A percentile compares a stretch with the other conserved stretches of the same genome.
These are phyloP conservation scores for Ochropacha duplaris DNA, from an alignment of 2,888 invertebrate species.

Conservation along the genomic window DNA sequence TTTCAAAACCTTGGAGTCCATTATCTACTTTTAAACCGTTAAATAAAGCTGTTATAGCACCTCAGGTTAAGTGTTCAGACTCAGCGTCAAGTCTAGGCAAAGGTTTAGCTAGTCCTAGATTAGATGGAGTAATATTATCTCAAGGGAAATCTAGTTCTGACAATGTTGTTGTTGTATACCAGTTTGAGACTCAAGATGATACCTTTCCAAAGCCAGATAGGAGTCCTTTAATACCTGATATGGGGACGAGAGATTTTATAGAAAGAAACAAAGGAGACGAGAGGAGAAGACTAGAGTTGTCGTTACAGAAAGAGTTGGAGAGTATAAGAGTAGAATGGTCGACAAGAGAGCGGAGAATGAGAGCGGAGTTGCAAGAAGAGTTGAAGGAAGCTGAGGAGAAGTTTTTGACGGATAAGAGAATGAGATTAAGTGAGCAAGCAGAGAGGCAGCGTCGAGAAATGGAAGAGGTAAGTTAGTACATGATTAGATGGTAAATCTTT, in stretches of 20 bases:
- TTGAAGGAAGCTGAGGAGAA: slow-evolving; percentile 76
- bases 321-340: slow-evolving; percentile 82
- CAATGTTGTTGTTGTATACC: slow-evolving; percentile 75
- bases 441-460: slow-evolving; percentile 72
- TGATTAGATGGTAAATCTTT: no score
- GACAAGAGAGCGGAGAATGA: slow-evolving; percentile 80
- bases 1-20: slow-evolving; percentile 64
- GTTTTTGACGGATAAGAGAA: slow-evolving; percentile 63
- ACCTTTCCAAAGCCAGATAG: slow-evolving; percentile 46
- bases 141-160: slow-evolving; percentile 73
- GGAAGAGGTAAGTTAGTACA: slow-evolving; percentile 72
- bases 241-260: slow-evolving; percentile 66
- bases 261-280: slow-evolving; percentile 72
- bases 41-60: slow-evolving; percentile 49
- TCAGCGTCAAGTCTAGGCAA: slow-evolving; percentile 60
- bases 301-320: slow-evolving; percentile 78
- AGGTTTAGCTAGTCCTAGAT: slow-evolving; percentile 60
- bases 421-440: slow-evolving; percentile 71
- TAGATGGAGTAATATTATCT: slow-evolving; percentile 73
- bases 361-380: slow-evolving; percentile 77
- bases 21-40: slow-evolving; percentile 65
- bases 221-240: slow-evolving; percentile 66
- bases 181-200: slow-evolving; percentile 71
- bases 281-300: slow-evolving; percentile 66
- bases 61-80: slow-evolving; percentile 61